Evolutionary conservation across 2,797 vertebrate species (phyloP).

Genomic region (Gambelia wislizenii): DNA sequence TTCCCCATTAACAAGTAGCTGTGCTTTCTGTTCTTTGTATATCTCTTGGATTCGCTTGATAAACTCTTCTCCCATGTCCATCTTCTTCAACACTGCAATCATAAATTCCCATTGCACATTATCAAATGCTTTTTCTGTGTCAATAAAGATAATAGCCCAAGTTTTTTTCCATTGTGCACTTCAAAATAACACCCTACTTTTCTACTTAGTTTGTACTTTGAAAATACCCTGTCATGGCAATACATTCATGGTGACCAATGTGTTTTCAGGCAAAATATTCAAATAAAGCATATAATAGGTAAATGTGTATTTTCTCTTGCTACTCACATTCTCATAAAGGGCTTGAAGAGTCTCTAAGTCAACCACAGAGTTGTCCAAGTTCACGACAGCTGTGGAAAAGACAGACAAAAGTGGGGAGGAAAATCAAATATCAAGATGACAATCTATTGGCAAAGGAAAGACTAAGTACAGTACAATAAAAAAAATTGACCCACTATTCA

Average conservation of each 20-base stretch:
- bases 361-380: conserved; percentile 96
- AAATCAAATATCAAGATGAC: conserved; percentile 63
- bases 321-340: conserved; percentile 97
- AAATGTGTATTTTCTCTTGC: conserved; percentile 55
- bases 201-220: background rate
- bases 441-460: conserved; percentile 61
- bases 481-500: conserved; percentile 42
- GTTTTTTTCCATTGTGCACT: too few relatives aligned
- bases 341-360: conserved; percentile 98
- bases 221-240: background rate
- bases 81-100: too few relatives aligned
- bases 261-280: conserved; percentile 24
- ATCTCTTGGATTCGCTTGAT: too few relatives aligned
- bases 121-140: too few relatives aligned
- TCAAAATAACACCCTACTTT: conserved; percentile 9
- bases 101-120: too few relatives aligned
- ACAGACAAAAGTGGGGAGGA: conserved; percentile 58
- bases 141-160: too few relatives aligned
- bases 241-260: background rate
- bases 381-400: conserved; percentile 87
- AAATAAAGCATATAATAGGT: background rate
- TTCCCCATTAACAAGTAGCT: too few relatives aligned
- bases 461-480: conserved; percentile 45
- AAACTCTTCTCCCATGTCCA: too few relatives aligned
- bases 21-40: too few relatives aligned